Base-by-base conservation (phyloP, 2,888 invertebrate genomes). In the Cosmia pyralina region DNA sequence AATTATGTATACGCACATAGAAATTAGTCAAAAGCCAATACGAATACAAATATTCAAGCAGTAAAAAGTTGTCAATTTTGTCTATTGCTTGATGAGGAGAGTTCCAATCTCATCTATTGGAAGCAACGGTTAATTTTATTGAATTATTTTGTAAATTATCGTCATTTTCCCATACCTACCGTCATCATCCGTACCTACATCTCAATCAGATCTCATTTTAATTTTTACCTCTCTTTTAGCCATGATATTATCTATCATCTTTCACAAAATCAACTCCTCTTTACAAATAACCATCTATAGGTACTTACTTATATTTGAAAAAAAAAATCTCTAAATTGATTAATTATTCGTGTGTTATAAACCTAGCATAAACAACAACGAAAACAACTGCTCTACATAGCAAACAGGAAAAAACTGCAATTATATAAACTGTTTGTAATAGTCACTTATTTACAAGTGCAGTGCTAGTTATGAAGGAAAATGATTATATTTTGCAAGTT, bases 341-440 rank as follows among this genome's bases (percentile, higher is more conserved):
- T 53, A 38, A 5, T 5, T 5, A 19, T 15, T 57, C 15, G 7
- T 17, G 8, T 38, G n/a, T 69, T 69, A 50, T 13, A 44, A 65
- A 52, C 19, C 38, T 62, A 71, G 52, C 69, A 64, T 53, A 41
- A 68, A 71, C 15, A 34, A 60, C 34, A 15, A 10, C 52, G 74
- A 53, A 71, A 79, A 70, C 57, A 71, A 80, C 57, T 80, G 71
- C 15, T 59, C 70, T 34, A 63, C 46, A 63, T 41, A 63, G 53
- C 66, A 58, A 63, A 69, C 74, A 69, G 78, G 75, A 76, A 69
- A 75, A 67, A 62, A 15, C 28, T 52, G 7, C 15, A 65, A 69
- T 64, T 50, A 70, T 55, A 38, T 66, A 55, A 52, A 53, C 58
- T 57, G 55, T 79, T 74, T 57, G 34, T 48, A 52, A 44, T 53